Percentiles rank a stretch among this genome's conserved stretches.
Conservation (phyloP, 2,888 invertebrate species). For the Apoda limacodes region DNA sequence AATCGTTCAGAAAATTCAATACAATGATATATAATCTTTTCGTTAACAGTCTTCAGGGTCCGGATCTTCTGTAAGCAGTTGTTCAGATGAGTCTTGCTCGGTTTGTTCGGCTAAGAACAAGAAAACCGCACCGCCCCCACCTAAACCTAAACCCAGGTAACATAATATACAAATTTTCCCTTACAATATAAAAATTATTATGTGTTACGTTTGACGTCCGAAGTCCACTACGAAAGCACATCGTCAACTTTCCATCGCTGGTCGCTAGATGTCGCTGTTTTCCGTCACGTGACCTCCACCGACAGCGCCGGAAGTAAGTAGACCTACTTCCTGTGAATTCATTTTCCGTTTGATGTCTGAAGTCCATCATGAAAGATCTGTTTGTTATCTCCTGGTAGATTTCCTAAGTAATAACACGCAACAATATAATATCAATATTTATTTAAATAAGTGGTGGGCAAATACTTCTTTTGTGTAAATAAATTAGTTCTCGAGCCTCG, state of each 20-base stretch:
- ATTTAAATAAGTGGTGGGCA: background rate
- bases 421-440: conserved; percentile 11
- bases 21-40: background rate
- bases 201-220: no score
- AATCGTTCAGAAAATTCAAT: no score
- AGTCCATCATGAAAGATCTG: no score
- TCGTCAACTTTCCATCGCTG: no score
- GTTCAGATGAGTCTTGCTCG: conserved; percentile 87
- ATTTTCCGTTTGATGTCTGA: conserved; percentile 10
- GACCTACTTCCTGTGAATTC: no score
- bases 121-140: conserved; percentile 72
- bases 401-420: conserved; percentile 6
- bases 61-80: conserved; percentile 82
- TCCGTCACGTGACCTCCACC: no score
- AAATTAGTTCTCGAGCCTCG: conserved; percentile 9
- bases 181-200: conserved; percentile 13
- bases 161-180: no score
- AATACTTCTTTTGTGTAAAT: conserved; percentile 6
- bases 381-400: no score
- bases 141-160: no score
- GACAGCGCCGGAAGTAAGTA: no score
- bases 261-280: no score
- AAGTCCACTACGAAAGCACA: no score
- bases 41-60: conserved; percentile 71
- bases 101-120: conserved; percentile 79